phyloP scores from a whole-genome alignment of 2,113 vertebrate genomes.

The Leucopsar rothschildi region DNA sequence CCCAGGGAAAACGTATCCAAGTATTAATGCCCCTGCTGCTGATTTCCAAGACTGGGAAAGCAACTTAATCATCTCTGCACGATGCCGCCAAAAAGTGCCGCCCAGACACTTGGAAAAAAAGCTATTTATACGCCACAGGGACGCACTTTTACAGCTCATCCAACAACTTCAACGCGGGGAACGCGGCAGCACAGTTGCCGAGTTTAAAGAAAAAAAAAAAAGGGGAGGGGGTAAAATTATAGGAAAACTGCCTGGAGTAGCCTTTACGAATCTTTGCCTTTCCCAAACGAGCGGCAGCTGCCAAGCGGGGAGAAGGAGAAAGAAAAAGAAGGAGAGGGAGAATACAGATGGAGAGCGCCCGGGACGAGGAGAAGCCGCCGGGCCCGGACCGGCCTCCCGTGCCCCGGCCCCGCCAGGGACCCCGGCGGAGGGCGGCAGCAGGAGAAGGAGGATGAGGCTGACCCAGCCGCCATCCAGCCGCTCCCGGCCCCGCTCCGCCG shows the following conservation, averaged over 20 bases:
- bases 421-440: not conserved
- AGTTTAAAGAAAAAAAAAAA: no score
- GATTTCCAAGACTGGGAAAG: not conserved
- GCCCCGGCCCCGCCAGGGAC: not conserved
- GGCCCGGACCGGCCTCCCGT: not conserved
- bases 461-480: not conserved
- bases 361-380: not conserved
- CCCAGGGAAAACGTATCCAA: not conserved
- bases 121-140: not conserved
- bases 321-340: not conserved
- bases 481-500: not conserved
- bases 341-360: not conserved
- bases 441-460: not conserved
- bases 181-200: not conserved
- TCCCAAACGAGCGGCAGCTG: not conserved
- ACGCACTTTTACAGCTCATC: not conserved
- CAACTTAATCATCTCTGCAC: not conserved
- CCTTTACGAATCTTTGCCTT: not conserved
- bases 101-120: not conserved
- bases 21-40: not conserved
- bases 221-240: not conserved
- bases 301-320: not conserved
- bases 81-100: not conserved
- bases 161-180: not conserved
- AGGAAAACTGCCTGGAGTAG: not conserved